Percentiles rank a stretch among this genome's conserved stretches.
These are phyloP conservation scores for Pammene aurita DNA, from an alignment of 2,888 invertebrate species.

Conservation along the genomic window DNA sequence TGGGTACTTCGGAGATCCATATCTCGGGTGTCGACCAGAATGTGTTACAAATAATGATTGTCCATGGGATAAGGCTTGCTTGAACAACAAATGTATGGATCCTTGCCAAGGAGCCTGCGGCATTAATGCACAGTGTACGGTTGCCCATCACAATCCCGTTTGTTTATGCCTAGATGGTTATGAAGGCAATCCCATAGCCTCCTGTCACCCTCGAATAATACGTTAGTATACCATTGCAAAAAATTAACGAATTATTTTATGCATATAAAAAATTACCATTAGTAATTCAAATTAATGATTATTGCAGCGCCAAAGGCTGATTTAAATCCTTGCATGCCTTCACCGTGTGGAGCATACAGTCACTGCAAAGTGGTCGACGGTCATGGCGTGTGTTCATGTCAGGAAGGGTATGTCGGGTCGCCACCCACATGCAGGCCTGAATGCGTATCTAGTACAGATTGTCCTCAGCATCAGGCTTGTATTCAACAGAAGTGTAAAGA, in stretches of 20 bases:
- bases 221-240: constrained; percentile 65
- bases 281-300: constrained; percentile 29
- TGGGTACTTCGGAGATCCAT: constrained; percentile 94
- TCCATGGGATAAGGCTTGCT: constrained; percentile 88
- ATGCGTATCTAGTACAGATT: constrained; percentile 90
- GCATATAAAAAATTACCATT: not conserved
- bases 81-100: constrained; percentile 92
- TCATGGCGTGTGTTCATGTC: constrained; percentile 91
- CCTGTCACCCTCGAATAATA: constrained; percentile 77
- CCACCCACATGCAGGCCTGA: constrained; percentile 91
- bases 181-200: constrained; percentile 88
- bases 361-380: constrained; percentile 87
- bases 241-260: not conserved
- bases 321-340: constrained; percentile 87
- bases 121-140: constrained; percentile 89
- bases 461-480: constrained; percentile 88
- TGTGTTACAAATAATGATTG: constrained; percentile 93
- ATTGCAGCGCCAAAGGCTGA: constrained; percentile 75
- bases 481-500: constrained; percentile 88
- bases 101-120: constrained; percentile 94
- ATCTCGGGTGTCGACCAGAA: constrained; percentile 92
- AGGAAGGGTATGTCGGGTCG: constrained; percentile 88
- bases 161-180: constrained; percentile 91
- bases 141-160: constrained; percentile 91
- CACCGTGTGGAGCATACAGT: constrained; percentile 91